A percentile compares a stretch with the other conserved stretches of the same genome.
phyloP scores from a whole-genome alignment of 1,140 invertebrate species.

The Gonatopus flavifemur region DNA sequence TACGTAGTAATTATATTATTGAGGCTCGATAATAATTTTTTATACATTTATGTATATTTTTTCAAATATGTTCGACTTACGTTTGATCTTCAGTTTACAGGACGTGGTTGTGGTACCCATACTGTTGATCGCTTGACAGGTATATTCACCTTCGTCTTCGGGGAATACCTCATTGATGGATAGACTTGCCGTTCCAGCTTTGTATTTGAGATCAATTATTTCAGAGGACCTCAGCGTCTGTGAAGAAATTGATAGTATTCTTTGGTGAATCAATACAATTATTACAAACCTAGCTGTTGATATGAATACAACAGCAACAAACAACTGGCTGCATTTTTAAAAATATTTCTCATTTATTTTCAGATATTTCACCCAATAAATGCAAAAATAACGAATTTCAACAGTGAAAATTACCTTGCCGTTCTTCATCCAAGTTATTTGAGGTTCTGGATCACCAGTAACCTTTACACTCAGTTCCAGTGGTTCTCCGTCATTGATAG shows the following conservation, averaged over 20 bases:
- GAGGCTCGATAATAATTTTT: too few relatives aligned
- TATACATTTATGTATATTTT: constrained; percentile 4
- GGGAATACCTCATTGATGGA: constrained; percentile 91
- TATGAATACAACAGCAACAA: too few relatives aligned
- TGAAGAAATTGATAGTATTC: constrained; percentile 24
- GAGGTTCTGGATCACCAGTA: constrained; percentile 87
- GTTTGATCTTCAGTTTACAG: constrained; percentile 80
- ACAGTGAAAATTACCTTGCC: constrained; percentile 67
- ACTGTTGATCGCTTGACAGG: constrained; percentile 88
- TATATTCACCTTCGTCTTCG: constrained; percentile 88
- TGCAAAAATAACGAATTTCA: too few relatives aligned
- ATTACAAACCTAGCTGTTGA: too few relatives aligned
- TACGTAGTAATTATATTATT: too few relatives aligned
- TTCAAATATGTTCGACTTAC: constrained; percentile 61
- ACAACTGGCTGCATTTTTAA: too few relatives aligned
- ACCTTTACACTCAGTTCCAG: constrained; percentile 78
- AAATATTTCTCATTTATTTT: too few relatives aligned
- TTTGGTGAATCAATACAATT: too few relatives aligned
- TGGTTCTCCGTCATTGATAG: constrained; percentile 79
- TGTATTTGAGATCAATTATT: constrained; percentile 89
- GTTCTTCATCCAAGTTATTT: constrained; percentile 84
- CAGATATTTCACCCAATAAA: too few relatives aligned
- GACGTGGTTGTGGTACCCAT: constrained; percentile 80
- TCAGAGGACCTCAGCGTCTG: constrained; percentile 73
- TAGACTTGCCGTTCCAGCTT: constrained; percentile 81